Evolutionary conservation across 2,113 vertebrate genomes (phyloP), one percentile per base, ranked within the genome.

Genomic region (Azemiops feae): DNA sequence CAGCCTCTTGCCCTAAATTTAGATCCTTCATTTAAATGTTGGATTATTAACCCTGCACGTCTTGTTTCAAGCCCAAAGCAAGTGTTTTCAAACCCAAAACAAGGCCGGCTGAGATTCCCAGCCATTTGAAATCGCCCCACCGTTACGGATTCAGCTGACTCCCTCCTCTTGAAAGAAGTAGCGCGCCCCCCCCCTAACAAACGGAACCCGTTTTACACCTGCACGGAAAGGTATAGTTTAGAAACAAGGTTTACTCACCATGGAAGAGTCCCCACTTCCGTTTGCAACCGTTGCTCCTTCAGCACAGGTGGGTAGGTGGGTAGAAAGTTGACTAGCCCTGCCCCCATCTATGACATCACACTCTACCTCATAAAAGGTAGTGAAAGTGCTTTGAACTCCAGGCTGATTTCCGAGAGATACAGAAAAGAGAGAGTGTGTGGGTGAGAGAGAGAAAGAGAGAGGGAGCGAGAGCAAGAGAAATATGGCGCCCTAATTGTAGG

Each of bases 251-350:
- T 95, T 98, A 98, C 98, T 98, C 97, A 98, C 98, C 98, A 98
- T 98, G 43, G 97, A 98, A 94, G 98, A 98, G 96, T 98, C 98
- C 97, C 98, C 95, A 97, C 97, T 98, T 98, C 97, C 98, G 94
- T 97, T 96, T 97, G 97, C 97, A 97, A 98, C 97, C 93, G 98
- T 97, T 97, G 98, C 97, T 97, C 98, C 98, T 97, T 98, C 98
- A 98, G 97, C 98, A 98, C 98, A 98, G 98, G 98, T 98, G 97
- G 98, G 98, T 97, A 98, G 98, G 97, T 98, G 98, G 97, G 98
- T 98, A 97, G 98, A 98, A 98, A 98, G 98, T 98, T 98, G 98
- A 98, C 98, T 98, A 98, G 98, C 98, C 98, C 98, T 98, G 98
- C 97, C 98, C 97, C 98, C 98, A 98, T 98, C 98, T 98, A 98